Percentiles rank a stretch among this genome's conserved stretches.
Conservation (phyloP, 2,797 vertebrate species). For the Ataeniobius toweri region DNA sequence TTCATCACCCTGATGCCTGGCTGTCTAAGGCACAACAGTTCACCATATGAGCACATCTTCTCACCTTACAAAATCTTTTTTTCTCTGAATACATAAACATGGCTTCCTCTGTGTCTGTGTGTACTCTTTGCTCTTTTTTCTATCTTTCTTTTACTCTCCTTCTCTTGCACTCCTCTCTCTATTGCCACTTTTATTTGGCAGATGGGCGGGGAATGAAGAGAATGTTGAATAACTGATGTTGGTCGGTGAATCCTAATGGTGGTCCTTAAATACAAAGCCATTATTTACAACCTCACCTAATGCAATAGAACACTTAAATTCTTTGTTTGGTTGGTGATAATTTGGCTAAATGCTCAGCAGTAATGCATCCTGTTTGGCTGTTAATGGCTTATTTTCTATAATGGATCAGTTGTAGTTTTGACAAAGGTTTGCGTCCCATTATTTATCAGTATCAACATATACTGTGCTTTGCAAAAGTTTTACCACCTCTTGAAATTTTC, state of each 20-base stretch:
- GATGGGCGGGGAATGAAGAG: constrained; percentile 68
- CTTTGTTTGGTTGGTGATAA: constrained; percentile 79
- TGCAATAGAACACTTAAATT: constrained; percentile 79
- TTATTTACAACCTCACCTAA: constrained; percentile 79
- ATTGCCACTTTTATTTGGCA: constrained; percentile 72
- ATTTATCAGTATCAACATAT: constrained; percentile 32
- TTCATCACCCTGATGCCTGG: constrained; percentile 79
- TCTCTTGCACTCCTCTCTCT: constrained; percentile 13
- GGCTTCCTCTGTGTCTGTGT: constrained; percentile 24
- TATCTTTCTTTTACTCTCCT: constrained; percentile 26
- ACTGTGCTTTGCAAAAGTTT: background rate
- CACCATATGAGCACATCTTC: constrained; percentile 64
- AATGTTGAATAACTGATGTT: constrained; percentile 76
- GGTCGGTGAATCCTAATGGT: constrained; percentile 74
- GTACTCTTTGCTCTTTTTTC: constrained; percentile 6
- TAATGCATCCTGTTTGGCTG: constrained; percentile 78
- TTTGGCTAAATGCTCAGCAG: constrained; percentile 75
- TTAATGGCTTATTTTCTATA: constrained; percentile 71
- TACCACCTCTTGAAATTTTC: background rate
- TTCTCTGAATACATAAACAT: constrained; percentile 36
- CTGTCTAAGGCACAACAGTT: constrained; percentile 76
- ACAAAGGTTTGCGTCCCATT: constrained; percentile 62
- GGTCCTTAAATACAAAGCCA: constrained; percentile 75
- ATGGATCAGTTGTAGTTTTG: constrained; percentile 74
- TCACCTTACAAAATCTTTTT: constrained; percentile 56